Percentiles rank a stretch among this genome's conserved stretches.
phyloP scores from a whole-genome alignment of 2,797 vertebrate species.

The Crenichthys baileyi region DNA sequence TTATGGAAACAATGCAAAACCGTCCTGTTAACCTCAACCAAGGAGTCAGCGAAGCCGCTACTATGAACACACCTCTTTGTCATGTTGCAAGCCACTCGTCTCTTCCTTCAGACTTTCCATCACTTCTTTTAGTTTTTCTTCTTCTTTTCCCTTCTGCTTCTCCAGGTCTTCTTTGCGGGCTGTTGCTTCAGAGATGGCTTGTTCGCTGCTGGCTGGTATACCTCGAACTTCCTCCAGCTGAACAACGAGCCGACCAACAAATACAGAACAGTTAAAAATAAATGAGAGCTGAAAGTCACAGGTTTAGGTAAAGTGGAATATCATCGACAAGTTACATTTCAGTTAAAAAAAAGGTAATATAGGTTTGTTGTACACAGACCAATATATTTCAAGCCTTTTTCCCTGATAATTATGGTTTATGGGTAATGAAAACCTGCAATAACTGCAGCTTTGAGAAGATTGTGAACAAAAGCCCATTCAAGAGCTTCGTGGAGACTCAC shows the following conservation, averaged over 20 bases:
- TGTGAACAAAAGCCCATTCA: background rate
- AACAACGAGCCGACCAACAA: constrained; percentile 27
- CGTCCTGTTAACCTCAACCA: background rate
- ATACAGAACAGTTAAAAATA: constrained; percentile 15
- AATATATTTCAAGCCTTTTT: background rate
- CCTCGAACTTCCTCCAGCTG: constrained; percentile 89
- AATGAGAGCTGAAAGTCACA: constrained; percentile 12
- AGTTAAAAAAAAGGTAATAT: background rate
- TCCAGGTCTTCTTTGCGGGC: constrained; percentile 83
- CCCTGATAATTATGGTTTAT: background rate
- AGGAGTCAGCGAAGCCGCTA: background rate
- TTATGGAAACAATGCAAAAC: background rate
- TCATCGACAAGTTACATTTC: too few species aligned
- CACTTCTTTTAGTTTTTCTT: constrained; percentile 87
- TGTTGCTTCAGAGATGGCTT: constrained; percentile 84
- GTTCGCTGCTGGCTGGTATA: constrained; percentile 83
- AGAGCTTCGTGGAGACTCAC: background rate
- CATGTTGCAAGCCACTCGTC: constrained; percentile 89
- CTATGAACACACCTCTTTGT: constrained; percentile 88
- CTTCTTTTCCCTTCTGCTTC: constrained; percentile 86
- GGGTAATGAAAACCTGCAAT: background rate
- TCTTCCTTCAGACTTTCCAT: constrained; percentile 93
- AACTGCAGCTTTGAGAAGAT: background rate
- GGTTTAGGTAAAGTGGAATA: background rate
- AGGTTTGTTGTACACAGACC: background rate